phyloP scores from a whole-genome alignment of 2,888 invertebrate genomes.

The Lymantria monacha region DNA sequence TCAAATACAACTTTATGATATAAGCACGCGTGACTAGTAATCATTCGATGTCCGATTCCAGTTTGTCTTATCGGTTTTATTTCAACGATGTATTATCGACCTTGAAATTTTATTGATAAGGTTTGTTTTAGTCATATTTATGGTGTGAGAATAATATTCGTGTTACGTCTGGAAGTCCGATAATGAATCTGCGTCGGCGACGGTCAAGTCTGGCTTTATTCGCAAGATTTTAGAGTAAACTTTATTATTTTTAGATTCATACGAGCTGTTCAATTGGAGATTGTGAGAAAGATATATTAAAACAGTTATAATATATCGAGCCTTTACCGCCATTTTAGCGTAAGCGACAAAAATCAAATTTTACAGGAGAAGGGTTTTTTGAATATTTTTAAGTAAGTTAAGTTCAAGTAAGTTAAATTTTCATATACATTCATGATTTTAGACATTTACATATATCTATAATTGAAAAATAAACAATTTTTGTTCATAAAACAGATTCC shows the following conservation, averaged over 20 bases:
- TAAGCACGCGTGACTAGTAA: conserved; percentile 71
- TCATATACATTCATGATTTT: too few relatives aligned
- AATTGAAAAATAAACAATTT: too few relatives aligned
- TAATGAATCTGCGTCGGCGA: conserved; percentile 75
- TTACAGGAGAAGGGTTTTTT: too few relatives aligned
- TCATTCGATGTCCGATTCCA: conserved; percentile 75
- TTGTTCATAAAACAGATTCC: too few relatives aligned
- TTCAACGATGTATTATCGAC: conserved; percentile 34
- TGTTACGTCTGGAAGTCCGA: conserved; percentile 67
- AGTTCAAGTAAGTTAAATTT: too few relatives aligned
- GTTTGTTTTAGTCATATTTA: conserved; percentile 25
- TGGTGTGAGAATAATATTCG: conserved; percentile 53
- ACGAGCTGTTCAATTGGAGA: too few relatives aligned
- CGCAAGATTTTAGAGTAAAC: conserved; percentile 52
- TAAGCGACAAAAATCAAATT: too few relatives aligned
- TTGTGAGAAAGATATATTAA: too few relatives aligned
- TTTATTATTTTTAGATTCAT: conserved; percentile 42
- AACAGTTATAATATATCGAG: too few relatives aligned
- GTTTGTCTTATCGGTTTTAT: conserved; percentile 60
- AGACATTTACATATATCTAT: too few relatives aligned
- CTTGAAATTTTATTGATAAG: conserved; percentile 20
- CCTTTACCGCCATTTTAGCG: too few relatives aligned
- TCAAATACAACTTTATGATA: conserved; percentile 64
- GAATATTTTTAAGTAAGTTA: too few relatives aligned
- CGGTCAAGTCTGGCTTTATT: conserved; percentile 57